Percentiles rank a stretch among this genome's conserved stretches.
Conservation (phyloP, 1,140 invertebrate species). For the Scylla paramamosain region DNA sequence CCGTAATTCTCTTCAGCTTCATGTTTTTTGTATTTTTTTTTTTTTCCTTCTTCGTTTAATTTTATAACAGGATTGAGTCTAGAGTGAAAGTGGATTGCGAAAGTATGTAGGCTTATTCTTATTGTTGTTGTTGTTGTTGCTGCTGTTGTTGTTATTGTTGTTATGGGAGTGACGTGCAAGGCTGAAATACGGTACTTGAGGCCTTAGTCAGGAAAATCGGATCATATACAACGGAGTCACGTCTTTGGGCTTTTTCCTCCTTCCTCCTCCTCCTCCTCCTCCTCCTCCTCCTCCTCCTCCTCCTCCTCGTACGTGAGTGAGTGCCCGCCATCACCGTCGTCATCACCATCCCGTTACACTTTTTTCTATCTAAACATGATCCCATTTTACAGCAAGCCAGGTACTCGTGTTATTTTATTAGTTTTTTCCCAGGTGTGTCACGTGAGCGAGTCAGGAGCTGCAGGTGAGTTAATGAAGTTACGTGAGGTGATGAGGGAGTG, state of each 20-base stretch:
- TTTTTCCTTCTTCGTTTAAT: too few species aligned
- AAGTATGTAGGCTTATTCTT: not conserved
- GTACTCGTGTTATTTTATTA: not conserved
- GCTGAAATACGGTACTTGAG: not conserved
- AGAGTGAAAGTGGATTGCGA: not conserved
- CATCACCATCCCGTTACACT: not conserved
- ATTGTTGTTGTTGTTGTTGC: not conserved
- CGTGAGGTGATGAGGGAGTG: not conserved
- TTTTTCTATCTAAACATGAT: not conserved
- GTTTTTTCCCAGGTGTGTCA: not conserved
- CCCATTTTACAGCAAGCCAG: not conserved
- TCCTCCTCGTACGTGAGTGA: not conserved
- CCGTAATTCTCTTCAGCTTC: not conserved
- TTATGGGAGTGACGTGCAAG: not conserved
- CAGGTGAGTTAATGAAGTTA: not conserved
- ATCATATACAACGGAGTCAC: not conserved
- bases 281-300: not conserved
- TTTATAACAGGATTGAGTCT: not conserved
- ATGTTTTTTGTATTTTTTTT: not conserved
- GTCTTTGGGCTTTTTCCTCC: not conserved
- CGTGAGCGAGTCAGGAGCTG: not conserved
- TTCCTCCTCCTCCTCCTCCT: conserved; percentile 1
- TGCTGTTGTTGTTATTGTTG: not conserved
- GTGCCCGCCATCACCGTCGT: not conserved
- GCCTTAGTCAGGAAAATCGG: not conserved